Conservation (phyloP, 2,888 invertebrate species). For the Reticulitermes lucifugus region DNA sequence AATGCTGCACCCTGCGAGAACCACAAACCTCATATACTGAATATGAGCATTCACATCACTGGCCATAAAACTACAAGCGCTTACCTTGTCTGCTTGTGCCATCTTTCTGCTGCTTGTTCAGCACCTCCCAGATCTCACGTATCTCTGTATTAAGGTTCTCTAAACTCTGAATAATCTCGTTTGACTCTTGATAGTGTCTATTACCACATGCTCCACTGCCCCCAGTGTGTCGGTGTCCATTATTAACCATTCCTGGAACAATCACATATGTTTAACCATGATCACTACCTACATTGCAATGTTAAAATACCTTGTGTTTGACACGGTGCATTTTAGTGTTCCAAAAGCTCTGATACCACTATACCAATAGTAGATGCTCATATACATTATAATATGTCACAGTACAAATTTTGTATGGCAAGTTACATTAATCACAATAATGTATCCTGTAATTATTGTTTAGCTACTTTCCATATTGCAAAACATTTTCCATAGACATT, state of each 20-base stretch:
- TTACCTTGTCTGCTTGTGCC: constrained; percentile 34
- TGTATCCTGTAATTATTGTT: no score
- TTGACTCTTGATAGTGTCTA: constrained; percentile 68
- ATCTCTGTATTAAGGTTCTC: constrained; percentile 79
- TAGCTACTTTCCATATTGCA: no score
- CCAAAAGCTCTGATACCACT: no score
- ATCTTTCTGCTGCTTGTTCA: constrained; percentile 71
- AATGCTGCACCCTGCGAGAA: no score
- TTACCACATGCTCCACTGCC: constrained; percentile 14
- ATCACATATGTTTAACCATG: background rate
- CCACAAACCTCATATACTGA: background rate
- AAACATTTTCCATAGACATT: no score
- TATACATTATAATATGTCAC: no score
- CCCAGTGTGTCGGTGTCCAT: background rate
- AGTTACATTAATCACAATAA: no score
- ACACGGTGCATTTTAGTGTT: no score
- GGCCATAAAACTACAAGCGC: background rate
- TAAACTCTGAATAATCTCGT: constrained; percentile 76
- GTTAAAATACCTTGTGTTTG: no score
- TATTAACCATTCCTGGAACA: background rate
- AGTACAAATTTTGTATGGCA: no score
- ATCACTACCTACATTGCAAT: background rate
- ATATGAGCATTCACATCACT: background rate
- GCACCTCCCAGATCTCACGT: constrained; percentile 76
- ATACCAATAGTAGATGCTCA: no score